Base-by-base conservation (phyloP, 2,888 invertebrate genomes). In the Drosophila trichaetosa region DNA sequence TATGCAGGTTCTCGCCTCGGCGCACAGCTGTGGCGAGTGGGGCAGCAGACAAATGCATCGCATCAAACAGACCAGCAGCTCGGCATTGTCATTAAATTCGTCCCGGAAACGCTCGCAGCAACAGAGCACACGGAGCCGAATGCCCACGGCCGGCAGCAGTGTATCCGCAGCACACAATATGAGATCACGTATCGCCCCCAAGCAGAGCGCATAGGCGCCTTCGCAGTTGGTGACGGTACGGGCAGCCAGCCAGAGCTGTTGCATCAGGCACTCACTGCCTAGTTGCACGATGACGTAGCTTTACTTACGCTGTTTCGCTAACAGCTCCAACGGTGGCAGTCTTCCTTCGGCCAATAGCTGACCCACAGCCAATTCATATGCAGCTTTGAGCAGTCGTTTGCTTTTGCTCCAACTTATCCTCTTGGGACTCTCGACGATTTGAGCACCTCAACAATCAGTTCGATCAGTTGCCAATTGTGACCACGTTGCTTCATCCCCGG, bases 21-120 rank as follows among this genome's bases (percentile, higher is more conserved):
- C 82, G 5, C 90, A 87, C 29, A 92, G 13, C 49, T 87, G 79
- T 10, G 72, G 66, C 29, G 91, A 90, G 31, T 90, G 79, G 1
- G 89, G 85, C 61, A 88, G 78, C 16, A 91, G 58, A 38, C 91
- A 88, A 11, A 93, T 46, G 2, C 88, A 79, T n/a, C 93, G 89
- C 1, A 91, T 36, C 5, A 93, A 72, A 4, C 91, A 80, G 4
- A 89, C 59, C 29, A 29, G 29, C 29, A 29, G 29, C 29, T 7
- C 29, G 29, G 29, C 29, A 29, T 29, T 29, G 29, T 29, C 6
- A 1, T 29, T 6, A 6, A 92, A 65, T 67, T 90, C 83, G 7
- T 79, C 71, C 0, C 93, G 92, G 46, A 91, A 85, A 1, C 67
- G 65, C 0, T 83, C 74, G 75, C 86, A 89, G 34, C 87, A 80